Conservation (phyloP, 2,113 vertebrate genomes). For the Electrona antarctica region DNA sequence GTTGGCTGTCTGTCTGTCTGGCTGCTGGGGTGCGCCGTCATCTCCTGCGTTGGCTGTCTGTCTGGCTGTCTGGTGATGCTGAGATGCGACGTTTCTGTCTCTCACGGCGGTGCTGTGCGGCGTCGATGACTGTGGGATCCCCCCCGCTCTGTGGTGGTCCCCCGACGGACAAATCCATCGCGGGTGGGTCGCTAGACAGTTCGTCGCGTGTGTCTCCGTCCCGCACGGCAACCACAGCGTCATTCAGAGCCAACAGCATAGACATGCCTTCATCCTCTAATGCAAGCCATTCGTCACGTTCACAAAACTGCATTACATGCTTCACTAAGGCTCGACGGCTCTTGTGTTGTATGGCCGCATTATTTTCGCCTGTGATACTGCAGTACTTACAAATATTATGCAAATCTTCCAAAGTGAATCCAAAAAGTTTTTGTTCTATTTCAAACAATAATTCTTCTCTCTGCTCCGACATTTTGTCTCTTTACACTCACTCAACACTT, state of each 20-base stretch:
- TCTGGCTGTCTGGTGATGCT: too few relatives aligned
- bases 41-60: too few relatives aligned
- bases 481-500: too few relatives aligned
- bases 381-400: background rate
- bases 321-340: background rate
- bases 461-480: too few relatives aligned
- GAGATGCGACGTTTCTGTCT: too few relatives aligned
- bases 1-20: too few relatives aligned
- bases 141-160: background rate
- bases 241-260: constrained; percentile 1
- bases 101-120: background rate
- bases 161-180: too few relatives aligned
- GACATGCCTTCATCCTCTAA: constrained; percentile 7
- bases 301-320: background rate
- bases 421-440: background rate
- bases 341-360: background rate
- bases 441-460: too few relatives aligned
- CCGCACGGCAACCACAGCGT: background rate
- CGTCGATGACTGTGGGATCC: background rate
- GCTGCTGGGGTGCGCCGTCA: too few relatives aligned
- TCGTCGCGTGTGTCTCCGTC: background rate
- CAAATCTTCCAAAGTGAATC: background rate
- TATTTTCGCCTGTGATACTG: background rate
- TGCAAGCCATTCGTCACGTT: background rate
- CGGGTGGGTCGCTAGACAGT: too few relatives aligned